Percentiles rank a stretch among this genome's conserved stretches.
phyloP scores from a whole-genome alignment of 2,797 vertebrate species.

The Columba guinea region DNA sequence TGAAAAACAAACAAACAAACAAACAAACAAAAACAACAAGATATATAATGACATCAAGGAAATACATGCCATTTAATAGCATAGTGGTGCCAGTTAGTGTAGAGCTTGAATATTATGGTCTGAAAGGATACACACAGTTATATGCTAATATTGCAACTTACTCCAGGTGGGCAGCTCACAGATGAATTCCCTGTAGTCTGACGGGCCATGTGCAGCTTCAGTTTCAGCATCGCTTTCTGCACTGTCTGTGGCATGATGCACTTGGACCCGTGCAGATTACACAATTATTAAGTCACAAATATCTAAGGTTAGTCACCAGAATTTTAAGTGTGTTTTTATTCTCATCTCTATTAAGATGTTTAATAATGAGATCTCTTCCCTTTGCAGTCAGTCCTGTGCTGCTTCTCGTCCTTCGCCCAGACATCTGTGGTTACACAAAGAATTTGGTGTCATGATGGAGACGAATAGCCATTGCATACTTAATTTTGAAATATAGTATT shows the following conservation, averaged over 20 bases:
- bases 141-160: neutral
- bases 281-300: neutral
- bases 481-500: neutral
- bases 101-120: neutral
- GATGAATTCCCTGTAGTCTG: neutral
- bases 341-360: neutral
- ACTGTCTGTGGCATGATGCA: neutral
- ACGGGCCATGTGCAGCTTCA: fast-evolving
- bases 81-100: neutral
- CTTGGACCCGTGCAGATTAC: neutral
- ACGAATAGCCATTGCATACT: neutral
- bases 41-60: neutral
- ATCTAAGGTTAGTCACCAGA: neutral
- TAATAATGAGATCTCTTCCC: neutral
- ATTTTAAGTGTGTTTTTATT: neutral
- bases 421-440: neutral
- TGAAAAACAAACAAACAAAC: no score
- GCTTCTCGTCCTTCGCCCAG: neutral
- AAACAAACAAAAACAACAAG: no score
- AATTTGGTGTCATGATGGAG: neutral
- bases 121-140: neutral
- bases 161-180: neutral
- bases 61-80: neutral
- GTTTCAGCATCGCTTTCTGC: neutral
- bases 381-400: neutral